Evolutionary conservation across 2,888 invertebrate species (phyloP).

Genomic region (Lacanobia wlatinum): DNA sequence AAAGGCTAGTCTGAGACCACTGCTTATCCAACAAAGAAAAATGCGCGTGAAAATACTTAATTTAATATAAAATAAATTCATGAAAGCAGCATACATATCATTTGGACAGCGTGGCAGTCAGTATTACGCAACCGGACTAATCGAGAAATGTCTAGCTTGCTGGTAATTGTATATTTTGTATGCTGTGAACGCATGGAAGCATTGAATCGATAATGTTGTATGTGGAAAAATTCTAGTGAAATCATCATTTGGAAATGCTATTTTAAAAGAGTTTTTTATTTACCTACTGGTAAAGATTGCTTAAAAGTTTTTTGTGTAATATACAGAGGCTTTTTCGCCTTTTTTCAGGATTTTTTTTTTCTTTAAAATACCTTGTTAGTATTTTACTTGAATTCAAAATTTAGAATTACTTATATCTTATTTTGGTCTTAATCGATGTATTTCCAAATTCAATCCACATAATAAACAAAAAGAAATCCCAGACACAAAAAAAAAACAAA

Average conservation of each 20-base stretch:
- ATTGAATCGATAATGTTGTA: constrained; percentile 54
- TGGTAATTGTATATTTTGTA: constrained; percentile 60
- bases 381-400: background rate
- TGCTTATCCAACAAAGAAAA: background rate
- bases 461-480: background rate
- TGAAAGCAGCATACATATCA: constrained; percentile 56
- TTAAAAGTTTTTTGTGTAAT: background rate
- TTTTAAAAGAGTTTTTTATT: background rate
- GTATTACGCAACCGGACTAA: constrained; percentile 65
- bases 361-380: background rate
- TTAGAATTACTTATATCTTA: too few species aligned
- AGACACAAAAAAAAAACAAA: background rate
- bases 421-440: background rate
- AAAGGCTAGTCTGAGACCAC: background rate
- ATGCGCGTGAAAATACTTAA: constrained; percentile 3
- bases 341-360: too few species aligned
- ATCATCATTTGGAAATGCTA: constrained; percentile 33
- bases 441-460: background rate
- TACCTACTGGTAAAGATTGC: background rate
- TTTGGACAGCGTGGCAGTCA: constrained; percentile 55
- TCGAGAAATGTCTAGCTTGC: constrained; percentile 68
- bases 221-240: constrained; percentile 62
- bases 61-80: constrained; percentile 43
- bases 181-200: constrained; percentile 33
- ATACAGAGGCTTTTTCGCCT: background rate